phyloP scores from a whole-genome alignment of 2,797 vertebrate species.

The Falco berigora region DNA sequence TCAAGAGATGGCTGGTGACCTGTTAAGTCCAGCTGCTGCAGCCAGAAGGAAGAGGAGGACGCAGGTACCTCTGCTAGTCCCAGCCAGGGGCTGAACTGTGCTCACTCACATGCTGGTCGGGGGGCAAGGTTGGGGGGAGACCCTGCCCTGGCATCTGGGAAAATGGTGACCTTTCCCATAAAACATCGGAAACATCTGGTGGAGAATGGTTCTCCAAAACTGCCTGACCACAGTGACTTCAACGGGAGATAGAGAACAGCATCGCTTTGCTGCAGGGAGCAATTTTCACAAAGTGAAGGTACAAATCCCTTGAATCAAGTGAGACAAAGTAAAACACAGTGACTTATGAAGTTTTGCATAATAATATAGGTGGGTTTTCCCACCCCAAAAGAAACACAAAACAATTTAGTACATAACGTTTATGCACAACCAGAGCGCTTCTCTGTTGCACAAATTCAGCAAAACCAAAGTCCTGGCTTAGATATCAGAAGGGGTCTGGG shows the following conservation, averaged over 20 bases:
- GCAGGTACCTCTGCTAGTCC: not conserved
- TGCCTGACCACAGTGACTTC: not conserved
- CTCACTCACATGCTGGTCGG: not conserved
- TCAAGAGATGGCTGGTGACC: not conserved
- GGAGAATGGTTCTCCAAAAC: not conserved
- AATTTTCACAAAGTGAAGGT: not conserved
- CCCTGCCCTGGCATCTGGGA: too few species aligned
- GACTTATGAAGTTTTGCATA: not conserved
- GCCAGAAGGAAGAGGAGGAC: not conserved
- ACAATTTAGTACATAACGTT: not conserved
- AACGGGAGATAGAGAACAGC: not conserved
- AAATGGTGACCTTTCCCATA: not conserved
- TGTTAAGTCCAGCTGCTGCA: too few species aligned
- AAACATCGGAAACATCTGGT: not conserved
- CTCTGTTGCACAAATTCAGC: not conserved
- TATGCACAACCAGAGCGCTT: not conserved
- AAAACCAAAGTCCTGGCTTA: not conserved
- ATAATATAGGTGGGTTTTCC: not conserved
- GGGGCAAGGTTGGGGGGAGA: not conserved
- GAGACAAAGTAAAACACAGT: not conserved
- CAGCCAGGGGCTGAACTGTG: too few species aligned
- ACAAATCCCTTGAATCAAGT: not conserved
- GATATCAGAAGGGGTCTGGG: not conserved
- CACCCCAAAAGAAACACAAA: not conserved
- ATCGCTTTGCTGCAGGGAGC: not conserved